A percentile compares a stretch with the other conserved stretches of the same genome.
Evolutionary conservation across 2,797 vertebrate genomes (phyloP).

Genomic region (Alauda arvensis): DNA sequence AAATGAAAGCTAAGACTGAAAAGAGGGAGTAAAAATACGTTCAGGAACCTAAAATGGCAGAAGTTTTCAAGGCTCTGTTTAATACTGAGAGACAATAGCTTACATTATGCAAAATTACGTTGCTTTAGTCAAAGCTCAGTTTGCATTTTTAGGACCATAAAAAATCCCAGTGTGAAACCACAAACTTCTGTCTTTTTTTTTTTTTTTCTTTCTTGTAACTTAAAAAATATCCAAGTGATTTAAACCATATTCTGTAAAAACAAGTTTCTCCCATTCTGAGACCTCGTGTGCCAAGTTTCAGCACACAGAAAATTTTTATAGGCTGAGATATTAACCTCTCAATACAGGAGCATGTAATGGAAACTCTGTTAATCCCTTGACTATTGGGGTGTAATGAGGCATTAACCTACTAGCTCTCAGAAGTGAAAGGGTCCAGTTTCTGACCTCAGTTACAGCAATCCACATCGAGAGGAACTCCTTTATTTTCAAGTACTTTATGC

Average conservation of each 20-base stretch:
- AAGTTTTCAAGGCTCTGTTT: constrained; percentile 16
- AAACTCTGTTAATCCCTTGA: constrained; percentile 40
- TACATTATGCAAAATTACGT: constrained; percentile 40
- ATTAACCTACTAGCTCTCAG: background rate
- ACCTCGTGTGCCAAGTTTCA: constrained; percentile 58
- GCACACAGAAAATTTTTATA: constrained; percentile 54
- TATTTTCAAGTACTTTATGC: constrained; percentile 14
- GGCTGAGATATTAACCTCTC: constrained; percentile 60
- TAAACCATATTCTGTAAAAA: constrained; percentile 67
- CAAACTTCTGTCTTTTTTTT: constrained; percentile 60
- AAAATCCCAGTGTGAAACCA: constrained; percentile 73
- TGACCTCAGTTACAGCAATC: background rate
- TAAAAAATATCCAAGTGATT: constrained; percentile 58
- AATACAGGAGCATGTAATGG: constrained; percentile 53
- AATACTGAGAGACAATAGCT: constrained; percentile 38
- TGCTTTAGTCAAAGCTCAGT: constrained; percentile 57
- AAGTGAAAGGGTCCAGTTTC: constrained; percentile 19
- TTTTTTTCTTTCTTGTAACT: constrained; percentile 50
- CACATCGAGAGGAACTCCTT: background rate
- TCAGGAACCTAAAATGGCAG: constrained; percentile 24
- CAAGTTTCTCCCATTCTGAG: constrained; percentile 44
- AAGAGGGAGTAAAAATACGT: background rate
- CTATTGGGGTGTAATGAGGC: background rate
- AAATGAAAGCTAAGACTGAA: background rate
- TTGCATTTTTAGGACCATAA: constrained; percentile 66